phyloP scores from a whole-genome alignment of 2,113 vertebrate genomes.

The Axis porcinus region DNA sequence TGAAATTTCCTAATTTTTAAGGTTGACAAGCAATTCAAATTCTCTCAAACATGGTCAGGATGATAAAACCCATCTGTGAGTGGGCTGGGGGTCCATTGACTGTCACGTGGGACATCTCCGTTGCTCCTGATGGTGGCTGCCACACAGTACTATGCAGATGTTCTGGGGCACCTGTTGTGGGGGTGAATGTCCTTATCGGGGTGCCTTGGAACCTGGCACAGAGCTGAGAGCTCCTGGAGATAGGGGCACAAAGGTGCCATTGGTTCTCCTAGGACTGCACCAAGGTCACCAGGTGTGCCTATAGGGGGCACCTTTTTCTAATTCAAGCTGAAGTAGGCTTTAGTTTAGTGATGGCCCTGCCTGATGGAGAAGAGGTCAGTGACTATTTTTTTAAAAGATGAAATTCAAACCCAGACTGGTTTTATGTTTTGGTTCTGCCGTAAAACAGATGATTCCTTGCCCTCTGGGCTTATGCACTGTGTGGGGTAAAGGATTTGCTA shows the following conservation, averaged over 20 bases:
- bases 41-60: neutral
- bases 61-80: neutral
- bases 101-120: neutral
- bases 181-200: neutral
- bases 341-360: neutral
- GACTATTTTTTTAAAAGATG: neutral
- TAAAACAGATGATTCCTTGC: neutral
- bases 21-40: neutral
- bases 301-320: neutral
- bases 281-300: neutral
- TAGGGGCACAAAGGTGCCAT: neutral
- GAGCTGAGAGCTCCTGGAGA: neutral
- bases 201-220: neutral
- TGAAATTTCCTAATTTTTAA: constrained; percentile 1
- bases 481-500: neutral
- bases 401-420: neutral
- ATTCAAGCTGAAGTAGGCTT: neutral
- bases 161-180: neutral
- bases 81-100: neutral
- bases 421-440: neutral
- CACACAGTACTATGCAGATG: neutral
- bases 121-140: neutral
- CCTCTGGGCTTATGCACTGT: neutral
- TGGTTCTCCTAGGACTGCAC: neutral
- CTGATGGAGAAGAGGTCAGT: neutral